Evolutionary conservation across 1,140 invertebrate genomes (phyloP).

Genomic region (Ericerus pela): DNA sequence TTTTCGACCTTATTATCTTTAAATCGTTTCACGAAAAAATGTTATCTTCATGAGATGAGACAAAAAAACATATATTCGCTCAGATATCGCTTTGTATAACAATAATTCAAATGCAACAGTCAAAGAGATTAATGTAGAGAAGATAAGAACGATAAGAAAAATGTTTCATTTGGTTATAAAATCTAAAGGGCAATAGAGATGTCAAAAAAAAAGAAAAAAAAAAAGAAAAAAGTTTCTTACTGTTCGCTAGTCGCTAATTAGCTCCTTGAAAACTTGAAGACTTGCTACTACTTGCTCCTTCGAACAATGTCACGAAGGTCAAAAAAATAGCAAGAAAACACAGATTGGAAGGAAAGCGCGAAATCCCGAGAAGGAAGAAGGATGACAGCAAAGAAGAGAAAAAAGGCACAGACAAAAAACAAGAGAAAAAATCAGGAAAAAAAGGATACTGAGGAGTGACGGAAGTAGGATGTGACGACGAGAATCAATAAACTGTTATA

Average conservation of each 20-base stretch:
- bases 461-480: no score
- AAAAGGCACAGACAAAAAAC: no score
- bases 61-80: constrained; percentile 4
- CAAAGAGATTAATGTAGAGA: not conserved
- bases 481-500: no score
- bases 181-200: constrained; percentile 7
- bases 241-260: not conserved
- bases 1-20: no score
- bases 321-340: constrained; percentile 5
- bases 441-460: no score
- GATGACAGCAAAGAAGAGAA: not conserved
- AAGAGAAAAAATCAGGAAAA: no score
- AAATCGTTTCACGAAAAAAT: no score
- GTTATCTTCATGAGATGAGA: no score
- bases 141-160: constrained; percentile 10
- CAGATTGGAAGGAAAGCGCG: not conserved
- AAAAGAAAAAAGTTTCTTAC: constrained; percentile 4
- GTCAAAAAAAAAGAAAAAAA: no score
- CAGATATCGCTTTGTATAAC: not conserved
- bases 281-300: no score
- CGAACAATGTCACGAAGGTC: not conserved
- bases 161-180: constrained; percentile 9
- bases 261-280: no score
- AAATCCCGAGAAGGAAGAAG: not conserved
- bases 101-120: constrained; percentile 1